Evolutionary conservation across 2,888 invertebrate genomes (phyloP), one percentile per base, ranked within the genome.

Genomic region (Thysanoteuthis rhombus): DNA sequence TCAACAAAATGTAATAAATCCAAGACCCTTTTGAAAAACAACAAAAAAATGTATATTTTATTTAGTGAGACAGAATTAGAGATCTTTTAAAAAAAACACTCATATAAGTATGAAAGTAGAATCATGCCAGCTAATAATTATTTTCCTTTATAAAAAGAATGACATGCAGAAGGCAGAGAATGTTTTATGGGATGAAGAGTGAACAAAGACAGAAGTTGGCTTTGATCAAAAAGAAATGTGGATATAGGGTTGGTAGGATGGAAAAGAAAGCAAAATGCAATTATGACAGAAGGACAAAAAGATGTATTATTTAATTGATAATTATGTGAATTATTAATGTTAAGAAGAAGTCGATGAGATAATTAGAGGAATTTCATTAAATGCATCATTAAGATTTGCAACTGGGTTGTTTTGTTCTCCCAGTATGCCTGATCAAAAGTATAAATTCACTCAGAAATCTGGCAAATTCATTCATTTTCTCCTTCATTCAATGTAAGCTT

Each of bases 301-400:
- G 75, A 75, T 36, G n/a, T 75, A 75, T 75, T 75, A 75, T 75
- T 75, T n/a, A 75, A 75, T 75, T 75, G 75, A 75, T 75, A 75
- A 75, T 75, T 75, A 75, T 75, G n/a, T 16, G 75, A 75, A 75
- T 75, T 75, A 75, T 75, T 75, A 75, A 75, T 75, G 75, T 75
- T 75, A 75, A n/a, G n/a, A 75, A 75, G 75, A 75, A 75, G 75
- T 75, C 75, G 36, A 75, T n/a, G 75, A 75, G n/a, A 75, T 75
- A 75, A 75, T 75, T 75, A 75, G n/a, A 75, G 75, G 75, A 75
- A 75, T 75, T 75, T 75, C 75, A 75, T 75, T 75, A 75, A 75
- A 36, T 75, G 75, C 75, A 75, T 75, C 75, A n/a, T 75, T 75
- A 75, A 75, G n/a, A 75, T 75, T 36, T 75, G n/a, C 16, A 75